Percentiles rank a stretch among this genome's conserved stretches.
These are phyloP conservation scores for Bellardia bayeri DNA, from an alignment of 2,888 invertebrate genomes.

Conservation along the genomic window DNA sequence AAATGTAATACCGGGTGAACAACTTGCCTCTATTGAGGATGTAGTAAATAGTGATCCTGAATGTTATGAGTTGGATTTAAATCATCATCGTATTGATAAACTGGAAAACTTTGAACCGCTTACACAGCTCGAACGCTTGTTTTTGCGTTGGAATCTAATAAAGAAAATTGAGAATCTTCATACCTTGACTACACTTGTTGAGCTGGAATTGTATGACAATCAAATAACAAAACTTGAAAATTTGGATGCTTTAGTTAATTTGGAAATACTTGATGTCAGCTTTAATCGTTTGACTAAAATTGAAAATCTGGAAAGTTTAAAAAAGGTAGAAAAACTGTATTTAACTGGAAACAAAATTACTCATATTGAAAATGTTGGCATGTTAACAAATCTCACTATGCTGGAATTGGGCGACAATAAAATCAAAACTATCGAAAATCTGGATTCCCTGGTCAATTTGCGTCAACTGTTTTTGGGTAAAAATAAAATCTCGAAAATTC, in stretches of 20 bases:
- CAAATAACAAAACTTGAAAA: conserved; percentile 97
- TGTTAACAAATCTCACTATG: conserved; percentile 91
- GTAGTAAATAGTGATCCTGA: conserved; percentile 82
- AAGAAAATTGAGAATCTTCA: conserved; percentile 96
- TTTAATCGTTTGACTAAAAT: conserved; percentile 97
- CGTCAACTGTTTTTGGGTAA: conserved; percentile 95
- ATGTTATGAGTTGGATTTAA: conserved; percentile 89
- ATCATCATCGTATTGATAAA: conserved; percentile 93
- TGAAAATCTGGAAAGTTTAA: conserved; percentile 90
- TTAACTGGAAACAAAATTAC: conserved; percentile 95
- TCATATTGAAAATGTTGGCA: conserved; percentile 94
- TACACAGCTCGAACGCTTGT: conserved; percentile 90
- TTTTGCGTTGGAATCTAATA: conserved; percentile 97
- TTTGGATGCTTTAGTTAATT: conserved; percentile 92
- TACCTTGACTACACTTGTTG: conserved; percentile 90
- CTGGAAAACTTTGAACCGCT: conserved; percentile 93
- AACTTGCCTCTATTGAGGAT: conserved; percentile 80
- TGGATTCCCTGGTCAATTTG: conserved; percentile 90
- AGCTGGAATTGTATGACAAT: conserved; percentile 98
- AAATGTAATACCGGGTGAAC: conserved; percentile 72
- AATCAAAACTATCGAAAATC: conserved; percentile 94
- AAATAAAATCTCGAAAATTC: conserved; percentile 95
- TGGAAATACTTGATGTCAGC: conserved; percentile 96
- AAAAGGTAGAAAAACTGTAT: conserved; percentile 92
- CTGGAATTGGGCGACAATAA: conserved; percentile 98